These are phyloP conservation scores for Taxidea taxus DNA, from an alignment of 2,113 vertebrate genomes.

Conservation along the genomic window DNA sequence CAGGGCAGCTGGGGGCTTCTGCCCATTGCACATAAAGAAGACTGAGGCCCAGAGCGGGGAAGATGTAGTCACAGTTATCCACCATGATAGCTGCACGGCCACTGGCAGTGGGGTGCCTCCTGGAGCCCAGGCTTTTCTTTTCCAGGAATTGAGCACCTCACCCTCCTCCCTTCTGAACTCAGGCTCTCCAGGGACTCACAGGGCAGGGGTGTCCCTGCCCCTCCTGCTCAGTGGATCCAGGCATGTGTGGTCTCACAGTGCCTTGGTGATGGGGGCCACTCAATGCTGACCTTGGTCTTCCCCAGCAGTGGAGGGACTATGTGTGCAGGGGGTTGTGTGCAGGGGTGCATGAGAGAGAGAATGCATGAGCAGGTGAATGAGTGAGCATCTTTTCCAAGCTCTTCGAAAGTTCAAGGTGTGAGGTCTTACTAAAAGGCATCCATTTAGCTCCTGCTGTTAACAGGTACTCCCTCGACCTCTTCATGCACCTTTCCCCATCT, in stretches of 20 bases:
- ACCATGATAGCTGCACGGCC: accelerated
- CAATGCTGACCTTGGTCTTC: background rate
- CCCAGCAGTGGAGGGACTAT: background rate
- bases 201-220: no score
- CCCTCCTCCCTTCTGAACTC: background rate
- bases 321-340: background rate
- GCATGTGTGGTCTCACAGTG: accelerated
- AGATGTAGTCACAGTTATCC: background rate
- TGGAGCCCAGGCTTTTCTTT: background rate
- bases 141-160: background rate
- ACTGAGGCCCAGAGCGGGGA: background rate
- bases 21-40: background rate
- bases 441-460: background rate
- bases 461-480: background rate
- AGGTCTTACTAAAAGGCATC: background rate
- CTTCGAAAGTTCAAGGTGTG: no score
- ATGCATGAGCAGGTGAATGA: accelerated
- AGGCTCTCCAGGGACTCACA: background rate
- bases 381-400: background rate
- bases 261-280: background rate
- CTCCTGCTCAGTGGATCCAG: background rate
- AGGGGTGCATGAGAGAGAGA: background rate
- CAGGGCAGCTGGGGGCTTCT: background rate
- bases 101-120: background rate
- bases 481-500: accelerated